A percentile compares a stretch with the other conserved stretches of the same genome.
Evolutionary conservation across 2,797 vertebrate species (phyloP).

Genomic region (Clarias fuscus): DNA sequence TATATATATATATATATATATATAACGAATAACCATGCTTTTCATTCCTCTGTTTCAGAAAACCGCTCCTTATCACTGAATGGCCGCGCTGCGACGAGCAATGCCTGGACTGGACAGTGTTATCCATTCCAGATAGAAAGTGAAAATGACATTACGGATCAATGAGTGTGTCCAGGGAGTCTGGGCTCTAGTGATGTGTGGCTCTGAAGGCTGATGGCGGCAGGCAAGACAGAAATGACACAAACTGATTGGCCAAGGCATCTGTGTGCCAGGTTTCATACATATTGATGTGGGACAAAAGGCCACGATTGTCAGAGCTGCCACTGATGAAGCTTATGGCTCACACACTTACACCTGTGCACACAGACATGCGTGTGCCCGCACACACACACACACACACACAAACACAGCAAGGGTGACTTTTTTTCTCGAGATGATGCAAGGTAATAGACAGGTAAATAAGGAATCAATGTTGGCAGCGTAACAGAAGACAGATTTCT

Average conservation of each 20-base stretch:
- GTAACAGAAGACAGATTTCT: slow-evolving; percentile 34
- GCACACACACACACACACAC: not conserved
- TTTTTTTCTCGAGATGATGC: slow-evolving; percentile 59
- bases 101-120: slow-evolving; percentile 9
- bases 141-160: slow-evolving; percentile 58
- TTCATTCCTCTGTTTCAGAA: not conserved
- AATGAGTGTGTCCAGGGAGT: slow-evolving; percentile 52
- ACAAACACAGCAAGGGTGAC: slow-evolving; percentile 44
- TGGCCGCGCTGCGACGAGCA: not conserved
- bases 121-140: slow-evolving; percentile 44
- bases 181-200: slow-evolving; percentile 49
- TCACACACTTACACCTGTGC: slow-evolving; percentile 5
- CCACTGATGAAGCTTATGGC: slow-evolving; percentile 44
- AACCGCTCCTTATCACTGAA: not conserved
- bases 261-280: slow-evolving; percentile 48
- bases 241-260: slow-evolving; percentile 50
- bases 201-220: slow-evolving; percentile 51
- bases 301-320: slow-evolving; percentile 46
- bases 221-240: slow-evolving; percentile 60
- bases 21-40: not conserved
- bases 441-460: slow-evolving; percentile 65
- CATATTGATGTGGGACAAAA: slow-evolving; percentile 49
- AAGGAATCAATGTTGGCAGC: slow-evolving; percentile 44
- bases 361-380: not conserved
- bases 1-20: no score